Conservation (phyloP, 2,113 vertebrate genomes). For the Gopherus flavomarginatus region DNA sequence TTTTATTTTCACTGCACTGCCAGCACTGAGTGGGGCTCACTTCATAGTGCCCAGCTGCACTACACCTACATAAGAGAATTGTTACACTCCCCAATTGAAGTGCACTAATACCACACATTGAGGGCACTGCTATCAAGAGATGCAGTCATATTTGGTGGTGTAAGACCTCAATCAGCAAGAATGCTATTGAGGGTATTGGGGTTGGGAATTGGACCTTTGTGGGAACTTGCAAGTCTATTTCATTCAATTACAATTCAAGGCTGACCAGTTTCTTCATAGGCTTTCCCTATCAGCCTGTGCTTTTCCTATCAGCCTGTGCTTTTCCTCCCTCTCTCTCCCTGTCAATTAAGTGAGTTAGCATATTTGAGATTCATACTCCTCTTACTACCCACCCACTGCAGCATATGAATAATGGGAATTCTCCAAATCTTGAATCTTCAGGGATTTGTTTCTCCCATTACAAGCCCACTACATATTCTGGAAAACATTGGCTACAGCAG, state of each 20-base stretch:
- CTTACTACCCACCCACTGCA: not conserved
- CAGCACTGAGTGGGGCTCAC: not conserved
- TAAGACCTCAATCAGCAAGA: not conserved
- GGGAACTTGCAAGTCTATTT: not conserved
- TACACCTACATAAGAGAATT: not conserved
- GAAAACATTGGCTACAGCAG: not conserved
- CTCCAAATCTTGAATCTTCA: not conserved
- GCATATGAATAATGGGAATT: not conserved
- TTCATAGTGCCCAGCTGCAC: not conserved
- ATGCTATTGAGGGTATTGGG: not conserved
- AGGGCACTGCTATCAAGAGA: not conserved
- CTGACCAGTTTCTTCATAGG: not conserved
- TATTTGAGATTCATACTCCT: not conserved
- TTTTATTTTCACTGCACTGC: not conserved
- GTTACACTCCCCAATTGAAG: not conserved
- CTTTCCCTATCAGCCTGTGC: not conserved
- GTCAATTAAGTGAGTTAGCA: not conserved
- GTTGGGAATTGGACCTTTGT: not conserved
- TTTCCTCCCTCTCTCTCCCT: not conserved
- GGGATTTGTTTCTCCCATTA: not conserved
- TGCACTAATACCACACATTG: not conserved
- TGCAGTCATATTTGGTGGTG: too few relatives aligned
- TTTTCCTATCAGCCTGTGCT: not conserved
- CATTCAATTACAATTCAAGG: not conserved
- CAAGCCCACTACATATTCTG: not conserved